A percentile compares a stretch with the other conserved stretches of the same genome.
phyloP scores from a whole-genome alignment of 2,113 vertebrate species.

The Nicator chloris region DNA sequence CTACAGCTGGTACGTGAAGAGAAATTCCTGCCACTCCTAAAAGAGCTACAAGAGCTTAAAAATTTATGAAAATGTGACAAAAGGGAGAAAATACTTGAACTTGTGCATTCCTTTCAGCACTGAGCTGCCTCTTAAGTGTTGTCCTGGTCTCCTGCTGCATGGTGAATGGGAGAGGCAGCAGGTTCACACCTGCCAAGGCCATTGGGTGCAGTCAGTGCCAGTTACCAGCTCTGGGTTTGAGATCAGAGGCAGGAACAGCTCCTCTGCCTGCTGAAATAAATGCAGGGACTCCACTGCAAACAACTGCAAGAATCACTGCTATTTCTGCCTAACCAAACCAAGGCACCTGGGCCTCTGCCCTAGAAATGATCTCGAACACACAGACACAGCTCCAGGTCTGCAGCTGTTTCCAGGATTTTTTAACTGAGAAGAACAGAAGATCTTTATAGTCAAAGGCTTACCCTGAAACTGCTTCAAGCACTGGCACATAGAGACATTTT shows the following conservation, averaged over 20 bases:
- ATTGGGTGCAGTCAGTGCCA: neutral
- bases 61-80: neutral
- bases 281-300: neutral
- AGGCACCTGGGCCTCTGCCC: neutral
- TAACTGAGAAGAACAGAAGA: neutral
- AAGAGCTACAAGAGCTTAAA: neutral
- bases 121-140: neutral
- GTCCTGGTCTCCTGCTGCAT: neutral
- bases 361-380: neutral
- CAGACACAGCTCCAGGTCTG: neutral
- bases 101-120: neutral
- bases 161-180: neutral
- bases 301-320: neutral
- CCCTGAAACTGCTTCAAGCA: constrained; percentile 21
- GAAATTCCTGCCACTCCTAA: neutral
- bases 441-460: neutral
- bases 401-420: neutral
- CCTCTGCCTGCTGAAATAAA: neutral
- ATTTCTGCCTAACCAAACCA: neutral
- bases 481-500: constrained; percentile 5
- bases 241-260: neutral
- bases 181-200: neutral
- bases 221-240: neutral
- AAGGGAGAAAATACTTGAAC: neutral
- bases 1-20: neutral